A percentile compares a stretch with the other conserved stretches of the same genome.
Evolutionary conservation across 2,888 invertebrate genomes (phyloP).

Genomic region (Chymomyza fuscimana): DNA sequence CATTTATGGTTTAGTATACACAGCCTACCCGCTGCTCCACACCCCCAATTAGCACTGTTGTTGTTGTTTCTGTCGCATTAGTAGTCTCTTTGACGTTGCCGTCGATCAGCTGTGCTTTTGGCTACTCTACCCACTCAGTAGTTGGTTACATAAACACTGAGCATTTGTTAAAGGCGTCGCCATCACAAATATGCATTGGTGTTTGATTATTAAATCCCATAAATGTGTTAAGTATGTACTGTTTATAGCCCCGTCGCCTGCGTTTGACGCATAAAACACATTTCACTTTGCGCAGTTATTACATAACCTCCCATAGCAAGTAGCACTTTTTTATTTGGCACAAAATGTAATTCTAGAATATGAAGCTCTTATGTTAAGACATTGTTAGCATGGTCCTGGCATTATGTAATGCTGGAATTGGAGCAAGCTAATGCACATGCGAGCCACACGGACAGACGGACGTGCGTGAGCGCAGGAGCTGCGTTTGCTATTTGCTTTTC

Average conservation of each 20-base stretch:
- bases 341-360: not conserved
- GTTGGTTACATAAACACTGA: slow-evolving; percentile 52
- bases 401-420: slow-evolving; percentile 55
- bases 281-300: slow-evolving; percentile 49
- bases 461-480: slow-evolving; percentile 29
- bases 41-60: not conserved
- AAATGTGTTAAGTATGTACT: slow-evolving; percentile 33
- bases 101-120: slow-evolving; percentile 48
- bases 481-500: slow-evolving; percentile 6
- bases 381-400: not conserved
- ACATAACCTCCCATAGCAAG: slow-evolving; percentile 61
- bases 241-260: slow-evolving; percentile 5
- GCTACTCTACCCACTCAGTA: not conserved
- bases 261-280: slow-evolving; percentile 23
- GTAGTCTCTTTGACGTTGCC: slow-evolving; percentile 3
- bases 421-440: not conserved
- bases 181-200: not conserved
- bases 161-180: not conserved
- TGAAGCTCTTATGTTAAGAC: not conserved
- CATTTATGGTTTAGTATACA: not conserved
- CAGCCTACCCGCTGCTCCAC: not conserved
- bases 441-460: slow-evolving; percentile 27
- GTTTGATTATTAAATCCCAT: not conserved
- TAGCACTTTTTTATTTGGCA: slow-evolving; percentile 22
- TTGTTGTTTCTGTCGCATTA: not conserved